A percentile compares a stretch with the other conserved stretches of the same genome.
Evolutionary conservation across 2,888 invertebrate genomes (phyloP).

Genomic region (Suillia variegata): DNA sequence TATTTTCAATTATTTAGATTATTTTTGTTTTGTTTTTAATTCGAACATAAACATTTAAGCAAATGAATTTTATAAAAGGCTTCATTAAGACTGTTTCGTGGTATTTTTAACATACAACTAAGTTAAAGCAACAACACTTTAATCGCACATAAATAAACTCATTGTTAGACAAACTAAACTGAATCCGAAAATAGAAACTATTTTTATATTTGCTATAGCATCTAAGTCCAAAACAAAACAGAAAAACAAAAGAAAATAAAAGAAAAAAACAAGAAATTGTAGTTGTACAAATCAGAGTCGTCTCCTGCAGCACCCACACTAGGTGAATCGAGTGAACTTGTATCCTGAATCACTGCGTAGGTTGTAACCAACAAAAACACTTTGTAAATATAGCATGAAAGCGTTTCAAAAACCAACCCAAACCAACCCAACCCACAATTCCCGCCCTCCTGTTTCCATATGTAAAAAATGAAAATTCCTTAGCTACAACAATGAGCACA

Average conservation of each 20-base stretch:
- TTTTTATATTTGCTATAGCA: constrained; percentile 2
- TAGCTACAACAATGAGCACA: constrained; percentile 43
- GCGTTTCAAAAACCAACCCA: constrained; percentile 29
- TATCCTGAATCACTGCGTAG: constrained; percentile 43
- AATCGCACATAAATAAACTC: constrained; percentile 37
- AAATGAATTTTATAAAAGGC: too few species aligned
- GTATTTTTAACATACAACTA: constrained; percentile 24
- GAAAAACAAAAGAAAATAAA: too few species aligned
- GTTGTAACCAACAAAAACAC: too few species aligned
- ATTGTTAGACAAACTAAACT: constrained; percentile 18
- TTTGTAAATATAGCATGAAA: constrained; percentile 39
- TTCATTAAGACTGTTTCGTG: constrained; percentile 48
- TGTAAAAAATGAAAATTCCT: constrained; percentile 8
- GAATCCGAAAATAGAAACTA: background rate
- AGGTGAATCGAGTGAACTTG: constrained; percentile 46
- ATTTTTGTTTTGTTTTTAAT: too few species aligned
- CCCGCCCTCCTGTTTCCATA: constrained; percentile 22
- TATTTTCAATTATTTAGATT: too few species aligned
- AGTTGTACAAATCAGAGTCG: too few species aligned
- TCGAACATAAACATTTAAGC: too few species aligned
- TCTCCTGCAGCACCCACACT: constrained; percentile 40
- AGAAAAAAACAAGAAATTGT: too few species aligned
- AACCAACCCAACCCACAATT: too few species aligned
- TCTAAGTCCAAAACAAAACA: constrained; percentile 18
- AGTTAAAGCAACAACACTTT: constrained; percentile 23